These are phyloP conservation scores for Ailuropoda melanoleuca DNA, from an alignment of 2,113 vertebrate species.

Conservation along the genomic window DNA sequence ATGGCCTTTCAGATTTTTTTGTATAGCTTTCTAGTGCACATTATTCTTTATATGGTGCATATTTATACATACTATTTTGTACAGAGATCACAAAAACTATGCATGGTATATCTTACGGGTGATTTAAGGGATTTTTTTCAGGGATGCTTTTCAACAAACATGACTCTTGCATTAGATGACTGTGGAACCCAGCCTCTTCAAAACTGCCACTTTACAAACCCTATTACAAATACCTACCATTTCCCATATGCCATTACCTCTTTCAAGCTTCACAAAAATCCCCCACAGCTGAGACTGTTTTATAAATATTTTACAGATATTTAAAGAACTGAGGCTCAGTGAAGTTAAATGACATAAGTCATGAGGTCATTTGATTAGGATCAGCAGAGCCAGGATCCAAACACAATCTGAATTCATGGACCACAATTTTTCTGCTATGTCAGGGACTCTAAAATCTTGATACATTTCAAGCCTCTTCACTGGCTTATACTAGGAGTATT, in stretches of 20 bases:
- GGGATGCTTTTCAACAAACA: background rate
- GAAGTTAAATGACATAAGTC: background rate
- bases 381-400: background rate
- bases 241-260: background rate
- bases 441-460: background rate
- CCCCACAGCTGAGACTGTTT: background rate
- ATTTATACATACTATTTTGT: background rate
- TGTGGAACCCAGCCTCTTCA: background rate
- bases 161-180: background rate
- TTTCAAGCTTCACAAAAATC: background rate
- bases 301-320: slow-evolving; percentile 11
- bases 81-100: background rate
- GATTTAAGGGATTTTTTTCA: background rate
- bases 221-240: background rate
- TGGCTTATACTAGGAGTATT: background rate
- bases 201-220: background rate
- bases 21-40: background rate
- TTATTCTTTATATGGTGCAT: background rate
- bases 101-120: background rate
- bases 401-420: background rate
- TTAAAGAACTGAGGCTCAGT: background rate
- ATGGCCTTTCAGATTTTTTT: background rate
- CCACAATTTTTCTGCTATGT: background rate
- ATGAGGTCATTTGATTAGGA: background rate
- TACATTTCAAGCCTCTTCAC: background rate